Evolutionary conservation across 2,113 vertebrate genomes (phyloP).

Genomic region (Anoura caudifer): DNA sequence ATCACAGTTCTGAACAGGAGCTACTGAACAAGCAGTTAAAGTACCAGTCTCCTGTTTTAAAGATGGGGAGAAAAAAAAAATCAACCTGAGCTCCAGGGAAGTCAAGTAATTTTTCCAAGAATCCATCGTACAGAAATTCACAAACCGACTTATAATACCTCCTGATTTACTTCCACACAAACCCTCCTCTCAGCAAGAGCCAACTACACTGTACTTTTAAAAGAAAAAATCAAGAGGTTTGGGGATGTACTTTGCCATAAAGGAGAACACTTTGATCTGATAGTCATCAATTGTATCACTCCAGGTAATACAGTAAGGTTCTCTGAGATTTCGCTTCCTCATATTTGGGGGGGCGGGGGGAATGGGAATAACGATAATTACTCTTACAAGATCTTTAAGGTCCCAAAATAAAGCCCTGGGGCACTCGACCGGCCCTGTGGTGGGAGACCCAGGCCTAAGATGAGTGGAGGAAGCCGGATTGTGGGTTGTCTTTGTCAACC

Average conservation of each 20-base stretch:
- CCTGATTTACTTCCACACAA: constrained; percentile 11
- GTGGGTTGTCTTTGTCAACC: neutral
- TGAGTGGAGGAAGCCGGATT: neutral
- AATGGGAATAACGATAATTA: neutral
- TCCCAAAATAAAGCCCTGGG: neutral
- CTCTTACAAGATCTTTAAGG: neutral
- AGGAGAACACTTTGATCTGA: neutral
- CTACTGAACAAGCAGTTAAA: neutral
- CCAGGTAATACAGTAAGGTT: neutral
- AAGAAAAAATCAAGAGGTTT: neutral
- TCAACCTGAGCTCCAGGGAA: neutral
- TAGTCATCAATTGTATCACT: neutral
- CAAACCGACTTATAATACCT: neutral
- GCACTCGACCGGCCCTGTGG: neutral
- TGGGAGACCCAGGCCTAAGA: neutral
- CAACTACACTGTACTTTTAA: neutral
- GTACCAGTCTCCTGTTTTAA: neutral
- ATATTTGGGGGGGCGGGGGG: neutral
- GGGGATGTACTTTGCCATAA: neutral
- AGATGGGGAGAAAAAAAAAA: neutral
- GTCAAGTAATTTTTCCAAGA: neutral
- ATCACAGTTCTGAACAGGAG: neutral
- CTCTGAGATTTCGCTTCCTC: neutral
- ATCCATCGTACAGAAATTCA: neutral
- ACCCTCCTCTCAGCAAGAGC: neutral